A percentile compares a stretch with the other conserved stretches of the same genome.
Conservation (phyloP, 2,797 vertebrate genomes). For the Galago senegalensis region DNA sequence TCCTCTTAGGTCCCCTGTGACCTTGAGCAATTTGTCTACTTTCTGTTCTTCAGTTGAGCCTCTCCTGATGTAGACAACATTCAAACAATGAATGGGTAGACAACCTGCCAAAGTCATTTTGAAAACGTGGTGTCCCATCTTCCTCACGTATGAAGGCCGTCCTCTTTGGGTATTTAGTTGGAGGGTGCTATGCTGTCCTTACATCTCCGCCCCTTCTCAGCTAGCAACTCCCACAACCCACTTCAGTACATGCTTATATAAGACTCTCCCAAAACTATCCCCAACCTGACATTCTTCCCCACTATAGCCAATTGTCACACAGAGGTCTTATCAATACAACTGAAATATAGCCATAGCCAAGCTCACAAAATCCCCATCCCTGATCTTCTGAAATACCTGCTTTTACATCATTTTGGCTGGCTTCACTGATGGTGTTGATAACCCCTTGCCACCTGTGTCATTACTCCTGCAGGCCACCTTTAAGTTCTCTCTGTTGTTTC, state of each 20-base stretch:
- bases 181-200: neutral
- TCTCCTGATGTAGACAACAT: neutral
- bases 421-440: constrained; percentile 15
- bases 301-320: neutral
- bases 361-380: neutral
- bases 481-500: neutral
- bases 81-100: neutral
- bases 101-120: neutral
- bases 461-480: neutral
- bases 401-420: constrained; percentile 58
- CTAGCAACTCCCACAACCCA: neutral
- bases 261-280: neutral
- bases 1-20: neutral
- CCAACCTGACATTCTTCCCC: constrained; percentile 42
- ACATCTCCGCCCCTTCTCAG: neutral
- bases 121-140: neutral
- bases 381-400: neutral
- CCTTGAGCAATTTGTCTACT: neutral
- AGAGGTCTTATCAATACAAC: constrained; percentile 67
- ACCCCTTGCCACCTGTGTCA: neutral
- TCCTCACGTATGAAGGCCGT: neutral
- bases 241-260: neutral
- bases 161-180: neutral
- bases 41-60: neutral
- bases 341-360: constrained; percentile 60